phyloP scores from a whole-genome alignment of 2,113 vertebrate genomes.

The Eclectus roratus region DNA sequence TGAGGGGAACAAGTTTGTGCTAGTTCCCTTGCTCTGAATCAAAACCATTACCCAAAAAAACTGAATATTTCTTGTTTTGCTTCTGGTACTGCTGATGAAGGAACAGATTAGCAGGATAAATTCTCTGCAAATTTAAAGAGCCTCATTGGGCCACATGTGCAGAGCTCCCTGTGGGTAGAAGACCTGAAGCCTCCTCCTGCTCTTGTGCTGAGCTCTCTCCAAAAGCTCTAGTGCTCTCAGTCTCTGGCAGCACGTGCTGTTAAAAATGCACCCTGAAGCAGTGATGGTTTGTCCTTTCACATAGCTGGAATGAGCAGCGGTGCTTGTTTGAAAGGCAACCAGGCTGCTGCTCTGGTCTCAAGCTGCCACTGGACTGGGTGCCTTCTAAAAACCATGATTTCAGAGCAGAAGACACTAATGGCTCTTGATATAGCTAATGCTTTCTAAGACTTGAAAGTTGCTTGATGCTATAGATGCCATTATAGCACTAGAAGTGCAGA shows the following conservation, averaged over 20 bases:
- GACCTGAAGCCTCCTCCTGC: neutral
- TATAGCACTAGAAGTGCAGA: neutral
- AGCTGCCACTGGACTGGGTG: neutral
- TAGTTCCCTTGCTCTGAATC: neutral
- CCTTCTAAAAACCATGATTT: neutral
- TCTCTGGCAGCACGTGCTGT: accelerated
- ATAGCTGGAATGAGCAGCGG: neutral
- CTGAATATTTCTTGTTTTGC: neutral
- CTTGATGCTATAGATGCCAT: neutral
- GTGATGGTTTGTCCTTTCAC: neutral
- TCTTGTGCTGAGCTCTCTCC: neutral
- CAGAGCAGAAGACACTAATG: neutral
- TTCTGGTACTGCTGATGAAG: neutral
- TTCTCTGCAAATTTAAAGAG: neutral
- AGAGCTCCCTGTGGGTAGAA: neutral
- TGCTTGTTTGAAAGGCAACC: neutral
- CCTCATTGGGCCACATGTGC: neutral
- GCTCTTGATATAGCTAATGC: neutral
- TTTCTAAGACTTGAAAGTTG: neutral
- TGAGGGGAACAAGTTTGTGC: neutral
- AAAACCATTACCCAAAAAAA: neutral
- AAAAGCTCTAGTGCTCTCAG: neutral
- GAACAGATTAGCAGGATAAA: neutral
- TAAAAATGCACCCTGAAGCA: neutral
- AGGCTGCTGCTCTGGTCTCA: neutral